phyloP scores from a whole-genome alignment of 2,113 vertebrate genomes.

The Gavialis gangeticus region DNA sequence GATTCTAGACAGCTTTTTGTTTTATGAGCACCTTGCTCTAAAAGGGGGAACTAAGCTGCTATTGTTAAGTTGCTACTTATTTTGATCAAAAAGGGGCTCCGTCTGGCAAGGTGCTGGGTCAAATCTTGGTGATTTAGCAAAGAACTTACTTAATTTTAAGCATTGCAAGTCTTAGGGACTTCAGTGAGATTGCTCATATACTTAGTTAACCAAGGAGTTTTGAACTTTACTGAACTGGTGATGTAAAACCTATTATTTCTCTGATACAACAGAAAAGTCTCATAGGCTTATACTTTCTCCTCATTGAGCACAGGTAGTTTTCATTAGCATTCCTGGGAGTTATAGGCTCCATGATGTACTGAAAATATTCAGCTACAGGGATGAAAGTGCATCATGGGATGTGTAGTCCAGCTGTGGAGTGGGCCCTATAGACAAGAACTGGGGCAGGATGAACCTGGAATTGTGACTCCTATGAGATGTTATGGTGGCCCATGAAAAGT shows the following conservation, averaged over 20 bases:
- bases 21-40: background rate
- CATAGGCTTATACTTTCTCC: background rate
- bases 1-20: background rate
- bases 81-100: background rate
- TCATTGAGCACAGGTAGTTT: background rate
- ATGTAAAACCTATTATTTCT: background rate
- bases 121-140: background rate
- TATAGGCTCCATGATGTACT: background rate
- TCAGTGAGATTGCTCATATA: fast-evolving
- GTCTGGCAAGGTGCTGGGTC: background rate
- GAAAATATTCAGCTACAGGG: background rate
- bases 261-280: background rate
- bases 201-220: background rate
- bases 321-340: background rate
- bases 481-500: fast-evolving
- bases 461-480: background rate
- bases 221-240: background rate
- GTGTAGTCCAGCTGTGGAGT: background rate
- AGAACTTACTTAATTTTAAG: background rate
- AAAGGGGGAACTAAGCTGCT: background rate
- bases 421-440: background rate
- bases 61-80: background rate
- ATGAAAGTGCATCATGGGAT: background rate
- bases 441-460: background rate
- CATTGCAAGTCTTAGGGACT: background rate